Base-by-base conservation (phyloP, 2,888 invertebrate genomes). In the Polylopha cassiicola region DNA sequence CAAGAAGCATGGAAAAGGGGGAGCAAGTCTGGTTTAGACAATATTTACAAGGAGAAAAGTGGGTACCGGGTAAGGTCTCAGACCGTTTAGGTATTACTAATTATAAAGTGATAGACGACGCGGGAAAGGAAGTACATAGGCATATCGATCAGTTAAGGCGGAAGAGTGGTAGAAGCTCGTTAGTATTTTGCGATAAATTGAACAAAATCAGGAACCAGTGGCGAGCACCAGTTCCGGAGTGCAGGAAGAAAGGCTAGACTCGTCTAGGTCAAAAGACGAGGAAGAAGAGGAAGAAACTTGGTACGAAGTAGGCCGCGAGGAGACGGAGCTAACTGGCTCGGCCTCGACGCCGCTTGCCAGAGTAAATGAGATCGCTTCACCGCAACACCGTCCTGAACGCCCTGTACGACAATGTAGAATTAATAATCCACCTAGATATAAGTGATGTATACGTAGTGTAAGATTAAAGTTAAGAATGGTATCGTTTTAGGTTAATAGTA, bases 81-180 rank as follows among this genome's bases (percentile, higher is more conserved):
- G 15, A 27, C 14, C 15, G 9, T 5, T 9, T 27, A 1, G 27
- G 27, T 1, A n/a, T 2, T 1, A 16, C 16, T 3, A 11, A 27
- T 15, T 27, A 27, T 4, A 27, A n/a, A 6, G 10, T 29, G 2
- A 8, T 15, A 8, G 27, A 27, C n/a, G 6, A 13, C 5, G n/a
- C 4, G 3, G 1, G 8, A 8, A 16, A 16, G 2, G 16, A 8
- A 15, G 13, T 5, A 2, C 27, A 27, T 16, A 27, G 16, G 8
- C 27, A 27, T 9, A 15, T 27, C 14, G 27, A 27, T 16, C 27
- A 27, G n/a, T 16, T 27, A 16, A 27, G 27, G 15, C 10, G 29
- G 29, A 28, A 17, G 28, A 5, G 16, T 6, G 14, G 9, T 16
- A 16, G 28, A 9, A 17, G 16, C 17, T 28, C 28, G 6, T 17